Evolutionary conservation across 2,888 invertebrate species (phyloP).

Genomic region (Hololepta plana): DNA sequence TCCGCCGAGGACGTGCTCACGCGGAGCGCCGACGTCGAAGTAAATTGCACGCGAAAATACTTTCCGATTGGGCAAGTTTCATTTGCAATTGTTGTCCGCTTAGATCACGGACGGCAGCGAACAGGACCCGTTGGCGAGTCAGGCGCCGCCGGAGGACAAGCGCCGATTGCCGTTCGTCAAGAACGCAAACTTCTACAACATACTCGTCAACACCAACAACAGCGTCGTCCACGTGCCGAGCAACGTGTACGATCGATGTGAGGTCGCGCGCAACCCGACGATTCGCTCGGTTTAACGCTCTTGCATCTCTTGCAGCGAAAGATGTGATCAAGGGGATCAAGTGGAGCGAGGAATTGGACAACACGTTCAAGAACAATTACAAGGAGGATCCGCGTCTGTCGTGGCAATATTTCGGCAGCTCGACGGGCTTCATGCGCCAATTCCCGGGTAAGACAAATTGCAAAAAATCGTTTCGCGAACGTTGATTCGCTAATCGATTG

Average conservation of each 20-base stretch:
- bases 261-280: constrained; percentile 17
- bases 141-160: constrained; percentile 35
- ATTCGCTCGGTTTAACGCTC: too few species aligned
- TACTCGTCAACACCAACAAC: constrained; percentile 55
- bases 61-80: constrained; percentile 2
- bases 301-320: constrained; percentile 41
- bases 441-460: constrained; percentile 58
- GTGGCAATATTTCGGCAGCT: constrained; percentile 98
- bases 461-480: background rate
- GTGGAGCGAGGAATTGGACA: constrained; percentile 89
- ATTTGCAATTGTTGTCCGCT: too few species aligned
- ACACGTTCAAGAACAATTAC: constrained; percentile 74
- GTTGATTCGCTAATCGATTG: too few species aligned
- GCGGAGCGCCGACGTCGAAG: constrained; percentile 9
- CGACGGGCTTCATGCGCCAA: constrained; percentile 92
- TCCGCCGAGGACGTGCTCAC: constrained; percentile 1
- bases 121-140: constrained; percentile 24
- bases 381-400: constrained; percentile 72
- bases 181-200: constrained; percentile 62
- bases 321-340: constrained; percentile 82
- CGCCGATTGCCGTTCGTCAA: constrained; percentile 36
- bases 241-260: constrained; percentile 83
- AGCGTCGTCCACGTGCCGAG: constrained; percentile 92
- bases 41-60: too few species aligned
- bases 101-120: constrained; percentile 21